phyloP scores from a whole-genome alignment of 2,797 vertebrate species.

The Diceros bicornis region DNA sequence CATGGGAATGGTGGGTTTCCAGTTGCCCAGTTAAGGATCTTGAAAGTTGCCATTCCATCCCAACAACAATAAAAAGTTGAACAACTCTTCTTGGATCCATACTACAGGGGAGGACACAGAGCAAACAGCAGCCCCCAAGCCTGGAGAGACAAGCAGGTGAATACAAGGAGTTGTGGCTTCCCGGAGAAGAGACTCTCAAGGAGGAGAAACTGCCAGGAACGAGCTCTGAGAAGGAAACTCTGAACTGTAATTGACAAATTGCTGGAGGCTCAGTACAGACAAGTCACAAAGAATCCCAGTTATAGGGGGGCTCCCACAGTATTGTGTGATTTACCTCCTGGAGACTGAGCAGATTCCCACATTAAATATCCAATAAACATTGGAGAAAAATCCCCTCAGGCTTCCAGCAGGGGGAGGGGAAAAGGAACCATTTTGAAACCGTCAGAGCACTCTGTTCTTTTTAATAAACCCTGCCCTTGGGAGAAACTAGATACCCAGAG shows the following conservation, averaged over 20 bases:
- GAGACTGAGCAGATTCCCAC: neutral
- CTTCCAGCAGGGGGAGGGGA: neutral
- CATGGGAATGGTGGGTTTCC: neutral
- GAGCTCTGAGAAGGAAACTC: neutral
- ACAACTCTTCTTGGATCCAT: neutral
- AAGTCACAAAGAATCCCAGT: neutral
- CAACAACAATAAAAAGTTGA: neutral
- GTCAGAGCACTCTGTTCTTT: neutral
- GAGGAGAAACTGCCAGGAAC: accelerated
- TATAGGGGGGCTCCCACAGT: neutral
- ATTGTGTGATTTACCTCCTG: neutral
- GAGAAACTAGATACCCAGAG: neutral
- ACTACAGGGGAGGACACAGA: neutral
- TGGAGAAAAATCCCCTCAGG: neutral
- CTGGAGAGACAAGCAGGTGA: neutral
- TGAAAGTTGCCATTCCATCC: neutral
- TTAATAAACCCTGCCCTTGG: neutral
- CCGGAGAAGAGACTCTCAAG: neutral
- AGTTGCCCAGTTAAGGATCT: neutral
- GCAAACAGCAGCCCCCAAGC: neutral
- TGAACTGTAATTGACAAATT: too few relatives aligned
- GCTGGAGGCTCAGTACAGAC: neutral
- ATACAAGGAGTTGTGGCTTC: neutral
- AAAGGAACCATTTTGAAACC: neutral
- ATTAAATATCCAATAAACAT: neutral